These are phyloP conservation scores for Genyomyrus donnyi DNA, from an alignment of 2,113 vertebrate genomes.

Conservation along the genomic window DNA sequence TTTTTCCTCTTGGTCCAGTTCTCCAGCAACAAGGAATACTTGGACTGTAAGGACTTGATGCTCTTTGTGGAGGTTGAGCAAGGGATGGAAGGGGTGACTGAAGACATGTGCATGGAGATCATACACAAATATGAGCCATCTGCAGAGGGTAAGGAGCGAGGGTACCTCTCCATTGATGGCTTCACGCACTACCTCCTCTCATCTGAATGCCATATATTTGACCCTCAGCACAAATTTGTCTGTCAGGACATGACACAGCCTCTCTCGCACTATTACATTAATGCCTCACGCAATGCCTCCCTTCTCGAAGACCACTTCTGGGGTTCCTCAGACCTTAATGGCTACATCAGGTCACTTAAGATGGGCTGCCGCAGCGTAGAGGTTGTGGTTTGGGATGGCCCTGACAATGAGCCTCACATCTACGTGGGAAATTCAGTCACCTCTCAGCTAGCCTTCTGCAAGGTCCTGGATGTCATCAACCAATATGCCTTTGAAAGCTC, in stretches of 20 bases:
- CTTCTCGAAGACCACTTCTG: conserved; percentile 82
- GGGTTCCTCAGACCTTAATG: conserved; percentile 76
- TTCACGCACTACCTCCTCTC: conserved; percentile 89
- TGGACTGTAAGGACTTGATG: conserved; percentile 82
- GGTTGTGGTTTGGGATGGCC: conserved; percentile 78
- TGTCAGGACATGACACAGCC: conserved; percentile 88
- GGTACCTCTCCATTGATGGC: conserved; percentile 80
- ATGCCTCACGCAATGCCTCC: conserved; percentile 81
- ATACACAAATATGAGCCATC: conserved; percentile 80
- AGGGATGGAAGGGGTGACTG: conserved; percentile 77
- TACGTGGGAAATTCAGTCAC: conserved; percentile 71
- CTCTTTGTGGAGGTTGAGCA: conserved; percentile 85
- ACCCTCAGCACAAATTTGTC: conserved; percentile 80
- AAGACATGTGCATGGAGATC: conserved; percentile 78
- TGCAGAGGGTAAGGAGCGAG: conserved; percentile 72
- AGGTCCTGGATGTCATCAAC: conserved; percentile 77
- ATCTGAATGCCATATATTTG: conserved; percentile 82
- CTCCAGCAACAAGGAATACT: conserved; percentile 88
- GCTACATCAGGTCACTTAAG: conserved; percentile 73
- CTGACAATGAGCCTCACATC: conserved; percentile 78
- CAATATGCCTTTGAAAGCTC: conserved; percentile 83
- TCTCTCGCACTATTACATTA: conserved; percentile 87
- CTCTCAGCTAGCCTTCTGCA: conserved; percentile 72
- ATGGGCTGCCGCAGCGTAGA: conserved; percentile 85
- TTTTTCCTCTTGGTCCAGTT: conserved; percentile 87